Conservation (phyloP, 2,113 vertebrate species). For the Pomatostomus ruficeps region DNA sequence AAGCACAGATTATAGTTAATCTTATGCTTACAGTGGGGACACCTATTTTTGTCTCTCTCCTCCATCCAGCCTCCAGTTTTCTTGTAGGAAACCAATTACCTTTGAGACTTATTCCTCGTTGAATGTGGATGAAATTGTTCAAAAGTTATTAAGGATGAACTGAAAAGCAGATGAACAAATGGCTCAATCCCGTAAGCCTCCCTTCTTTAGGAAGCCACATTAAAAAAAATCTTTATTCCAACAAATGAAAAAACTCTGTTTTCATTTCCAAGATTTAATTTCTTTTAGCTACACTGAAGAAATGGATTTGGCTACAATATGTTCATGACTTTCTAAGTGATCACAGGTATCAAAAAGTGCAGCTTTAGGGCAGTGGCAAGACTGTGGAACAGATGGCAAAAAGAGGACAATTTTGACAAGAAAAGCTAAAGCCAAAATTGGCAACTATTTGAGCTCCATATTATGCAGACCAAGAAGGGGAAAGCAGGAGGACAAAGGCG, state of each 20-base stretch:
- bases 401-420: neutral
- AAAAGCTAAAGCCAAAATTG: neutral
- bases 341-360: neutral
- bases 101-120: neutral
- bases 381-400: neutral
- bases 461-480: neutral
- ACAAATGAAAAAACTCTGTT: neutral
- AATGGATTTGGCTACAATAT: neutral
- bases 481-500: slow-evolving; percentile 21
- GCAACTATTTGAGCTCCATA: neutral
- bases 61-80: neutral
- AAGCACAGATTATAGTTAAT: slow-evolving; percentile 39
- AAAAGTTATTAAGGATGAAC: slow-evolving; percentile 15
- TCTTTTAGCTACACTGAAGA: neutral
- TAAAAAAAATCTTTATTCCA: neutral
- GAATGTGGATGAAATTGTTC: neutral
- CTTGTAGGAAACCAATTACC: neutral
- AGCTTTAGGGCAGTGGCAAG: neutral
- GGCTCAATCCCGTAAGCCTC: neutral
- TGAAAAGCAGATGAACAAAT: slow-evolving; percentile 30
- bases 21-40: neutral
- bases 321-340: neutral
- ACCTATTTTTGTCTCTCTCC: slow-evolving; percentile 44
- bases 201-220: neutral
- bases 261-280: neutral